These are phyloP conservation scores for Emydocephalus ijimae DNA, from an alignment of 2,113 vertebrate species.

Conservation along the genomic window DNA sequence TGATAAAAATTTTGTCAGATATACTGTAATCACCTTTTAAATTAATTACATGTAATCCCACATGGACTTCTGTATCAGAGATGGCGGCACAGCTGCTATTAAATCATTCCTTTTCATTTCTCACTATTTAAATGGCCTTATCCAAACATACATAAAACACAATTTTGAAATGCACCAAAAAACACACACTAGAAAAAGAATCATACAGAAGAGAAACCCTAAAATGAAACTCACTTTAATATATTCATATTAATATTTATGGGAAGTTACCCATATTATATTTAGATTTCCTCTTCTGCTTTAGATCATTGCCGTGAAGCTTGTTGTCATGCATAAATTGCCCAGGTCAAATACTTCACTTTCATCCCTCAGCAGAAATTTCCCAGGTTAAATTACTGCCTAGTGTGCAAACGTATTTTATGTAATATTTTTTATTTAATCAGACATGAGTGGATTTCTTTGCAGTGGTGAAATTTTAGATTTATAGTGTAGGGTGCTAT, in stretches of 20 bases:
- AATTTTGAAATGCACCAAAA: neutral
- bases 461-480: too few species aligned
- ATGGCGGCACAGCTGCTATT: constrained; percentile 39
- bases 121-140: neutral
- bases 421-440: too few species aligned
- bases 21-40: constrained; percentile 45
- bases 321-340: constrained; percentile 44
- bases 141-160: neutral
- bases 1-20: too few species aligned
- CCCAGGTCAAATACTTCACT: constrained; percentile 23
- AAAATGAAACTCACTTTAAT: neutral
- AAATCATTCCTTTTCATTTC: neutral
- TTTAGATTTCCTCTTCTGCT: constrained; percentile 33
- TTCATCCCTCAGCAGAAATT: too few species aligned
- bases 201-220: constrained; percentile 7
- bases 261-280: neutral
- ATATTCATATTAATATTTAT: constrained; percentile 16
- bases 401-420: too few species aligned
- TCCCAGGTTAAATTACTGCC: too few species aligned
- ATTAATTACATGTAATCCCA: constrained; percentile 46
- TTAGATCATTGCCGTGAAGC: constrained; percentile 33
- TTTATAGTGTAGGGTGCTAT: too few species aligned
- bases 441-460: too few species aligned
- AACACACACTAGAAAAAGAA: neutral
- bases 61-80: constrained; percentile 32